Evolutionary conservation across 2,113 vertebrate genomes (phyloP).

Genomic region (Odobenus rosmarus): DNA sequence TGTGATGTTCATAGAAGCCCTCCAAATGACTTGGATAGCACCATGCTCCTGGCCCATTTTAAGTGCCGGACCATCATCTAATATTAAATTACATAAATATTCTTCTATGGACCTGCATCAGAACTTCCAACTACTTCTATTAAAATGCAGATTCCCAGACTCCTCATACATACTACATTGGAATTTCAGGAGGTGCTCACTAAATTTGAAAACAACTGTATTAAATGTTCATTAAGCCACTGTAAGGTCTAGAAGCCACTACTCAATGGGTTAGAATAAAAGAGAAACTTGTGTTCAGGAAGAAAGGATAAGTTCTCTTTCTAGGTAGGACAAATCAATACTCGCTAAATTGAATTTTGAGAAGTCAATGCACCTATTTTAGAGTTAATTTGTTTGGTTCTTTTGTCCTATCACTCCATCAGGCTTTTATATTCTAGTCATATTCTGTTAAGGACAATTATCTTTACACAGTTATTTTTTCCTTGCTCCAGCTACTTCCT

Average conservation of each 20-base stretch:
- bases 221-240: slow-evolving; percentile 23
- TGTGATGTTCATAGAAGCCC: background rate
- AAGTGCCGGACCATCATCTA: background rate
- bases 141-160: background rate
- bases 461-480: slow-evolving; percentile 54
- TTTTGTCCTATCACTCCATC: background rate
- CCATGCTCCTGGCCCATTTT: background rate
- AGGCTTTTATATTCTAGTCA: slow-evolving; percentile 39
- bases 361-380: slow-evolving; percentile 36
- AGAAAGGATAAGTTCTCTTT: slow-evolving; percentile 48
- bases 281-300: background rate
- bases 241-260: background rate
- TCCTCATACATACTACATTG: background rate
- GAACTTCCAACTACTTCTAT: background rate
- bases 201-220: background rate
- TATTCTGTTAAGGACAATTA: slow-evolving; percentile 32
- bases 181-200: background rate
- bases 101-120: background rate
- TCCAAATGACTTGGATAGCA: background rate
- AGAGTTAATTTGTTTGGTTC: slow-evolving; percentile 51
- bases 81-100: background rate
- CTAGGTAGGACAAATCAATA: slow-evolving; percentile 49
- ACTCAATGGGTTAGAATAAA: background rate
- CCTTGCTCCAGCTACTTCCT: background rate
- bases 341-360: slow-evolving; percentile 52